These are phyloP conservation scores for Pipa parva DNA, from an alignment of 2,113 vertebrate genomes.

Conservation along the genomic window DNA sequence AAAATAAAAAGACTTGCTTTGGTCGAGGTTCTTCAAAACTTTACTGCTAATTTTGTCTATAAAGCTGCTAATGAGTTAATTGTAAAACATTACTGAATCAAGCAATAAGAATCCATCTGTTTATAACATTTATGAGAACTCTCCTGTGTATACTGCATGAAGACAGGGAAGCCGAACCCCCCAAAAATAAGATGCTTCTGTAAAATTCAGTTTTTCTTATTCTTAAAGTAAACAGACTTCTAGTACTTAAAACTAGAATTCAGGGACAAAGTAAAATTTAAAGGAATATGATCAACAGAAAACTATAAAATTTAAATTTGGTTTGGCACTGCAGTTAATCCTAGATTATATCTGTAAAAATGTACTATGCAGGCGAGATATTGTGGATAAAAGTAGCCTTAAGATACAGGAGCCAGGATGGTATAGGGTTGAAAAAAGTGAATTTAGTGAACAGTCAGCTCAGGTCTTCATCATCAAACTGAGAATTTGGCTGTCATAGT, in stretches of 20 bases:
- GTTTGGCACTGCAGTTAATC: too few relatives aligned
- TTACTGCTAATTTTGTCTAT: conserved; percentile 73
- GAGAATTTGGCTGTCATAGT: too few relatives aligned
- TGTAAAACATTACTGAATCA: conserved; percentile 69
- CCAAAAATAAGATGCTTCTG: neutral
- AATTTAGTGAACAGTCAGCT: too few relatives aligned
- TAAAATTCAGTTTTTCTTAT: neutral
- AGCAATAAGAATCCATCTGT: conserved; percentile 73
- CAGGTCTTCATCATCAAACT: too few relatives aligned
- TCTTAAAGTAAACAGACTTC: neutral
- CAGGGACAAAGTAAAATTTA: too few relatives aligned
- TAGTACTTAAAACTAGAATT: neutral
- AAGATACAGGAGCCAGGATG: too few relatives aligned
- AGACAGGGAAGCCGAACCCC: conserved; percentile 28
- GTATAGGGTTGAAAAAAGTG: too few relatives aligned
- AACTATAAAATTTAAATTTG: too few relatives aligned
- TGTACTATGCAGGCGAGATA: too few relatives aligned
- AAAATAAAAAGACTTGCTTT: conserved; percentile 49
- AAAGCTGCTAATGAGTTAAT: conserved; percentile 76
- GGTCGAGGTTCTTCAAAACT: conserved; percentile 66
- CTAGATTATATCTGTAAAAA: too few relatives aligned
- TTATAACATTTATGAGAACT: conserved; percentile 63
- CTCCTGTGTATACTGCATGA: conserved; percentile 65
- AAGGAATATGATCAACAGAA: too few relatives aligned
- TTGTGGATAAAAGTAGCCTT: too few relatives aligned